Base-by-base conservation (phyloP, 2,888 invertebrate genomes). In the Diplolepis rosae region DNA sequence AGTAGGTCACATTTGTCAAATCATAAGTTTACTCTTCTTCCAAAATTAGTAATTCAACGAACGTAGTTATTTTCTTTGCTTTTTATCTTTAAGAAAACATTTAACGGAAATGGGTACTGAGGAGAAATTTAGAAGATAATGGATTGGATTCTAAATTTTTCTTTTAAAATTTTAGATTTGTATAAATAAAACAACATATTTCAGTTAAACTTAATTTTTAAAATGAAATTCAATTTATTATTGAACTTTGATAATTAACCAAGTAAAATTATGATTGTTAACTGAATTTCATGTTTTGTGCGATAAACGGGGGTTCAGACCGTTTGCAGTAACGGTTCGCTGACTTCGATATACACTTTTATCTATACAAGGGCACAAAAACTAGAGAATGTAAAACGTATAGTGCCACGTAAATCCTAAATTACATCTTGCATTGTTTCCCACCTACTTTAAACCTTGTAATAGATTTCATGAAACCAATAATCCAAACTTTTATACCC, bases 1-100 rank as follows among this genome's bases (percentile, higher is more conserved):
- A 74, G 66, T 74, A 61, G 74, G 68, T 71, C 68, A 69, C 71
- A 71, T 35, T 71, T 74, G 66, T 74, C 70, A 71, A 71, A 74
- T 71, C 65, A 71, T 69, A 71, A 69, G 67, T 61, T 69, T 67
- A 50, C 1, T 24, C 48, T 65, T 68, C 52, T 30, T 66, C 42
- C 56, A 51, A 45, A 65, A 48, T 69, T 22, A 66, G 22, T 56
- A 35, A 69, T 72, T 72, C 69, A 68, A 67, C 70, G 15, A 70
- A 72, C 4, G 13, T 9, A 39, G 9, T 7, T 39, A 39, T 5
- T 39, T 39, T 13, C 13, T n/a, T n/a, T n/a, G n/a, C n/a, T n/a
- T n/a, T n/a, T n/a, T n/a, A n/a, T n/a, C n/a, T n/a, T n/a, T n/a
- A n/a, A n/a, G n/a, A n/a, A n/a, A n/a, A n/a, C n/a, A n/a, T n/a